Base-by-base conservation (phyloP, 2,888 invertebrate genomes). In the Diplazon laetatorius region DNA sequence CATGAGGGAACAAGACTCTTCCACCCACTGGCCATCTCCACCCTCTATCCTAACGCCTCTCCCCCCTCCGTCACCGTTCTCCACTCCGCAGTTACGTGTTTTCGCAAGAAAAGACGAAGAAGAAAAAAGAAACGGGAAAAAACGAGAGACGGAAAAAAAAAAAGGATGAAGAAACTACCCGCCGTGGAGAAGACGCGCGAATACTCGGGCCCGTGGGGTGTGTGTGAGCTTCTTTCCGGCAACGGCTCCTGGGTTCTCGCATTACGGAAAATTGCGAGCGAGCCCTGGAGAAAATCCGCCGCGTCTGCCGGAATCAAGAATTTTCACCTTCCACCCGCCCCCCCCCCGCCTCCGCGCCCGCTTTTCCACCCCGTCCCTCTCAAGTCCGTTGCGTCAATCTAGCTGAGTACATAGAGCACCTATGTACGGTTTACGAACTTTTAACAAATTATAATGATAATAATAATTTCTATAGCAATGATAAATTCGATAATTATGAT, bases 21-120 rank as follows among this genome's bases (percentile, higher is more conserved):
- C 88, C 88, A 88, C 87, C 88, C 87, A 87, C 87, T 85, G 88
- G 85, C 87, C 87, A 87, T 85, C 85, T 78, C 74, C 69, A 73
- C 82, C 59, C 48, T 30, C 57, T 69, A 44, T 37, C 78, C 30
- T 68, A 44, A 22, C 65, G 18, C 16, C 70, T 44, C 65, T 30
- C 35, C 39, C 59, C 48, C 12, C 37, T 48, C 50, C 59, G 52
- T 37, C 63, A 46, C 62, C 60, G 30, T 6, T n/a, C 42, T 1
- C 1, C 42, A 68, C 50, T 62, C 73, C 66, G 63, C 62, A 48
- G 72, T 76, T 80, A 80, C 81, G 80, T 83, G 78, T 83, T 83
- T 81, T 81, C 76, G 76, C 76, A 68, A 76, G 78, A 78, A 80
- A 76, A 76, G 6, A 30, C 30, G 30, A 30, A n/a, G n/a, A n/a